phyloP scores from a whole-genome alignment of 1,140 invertebrate species.

The Ditylenchus dipsaci region DNA sequence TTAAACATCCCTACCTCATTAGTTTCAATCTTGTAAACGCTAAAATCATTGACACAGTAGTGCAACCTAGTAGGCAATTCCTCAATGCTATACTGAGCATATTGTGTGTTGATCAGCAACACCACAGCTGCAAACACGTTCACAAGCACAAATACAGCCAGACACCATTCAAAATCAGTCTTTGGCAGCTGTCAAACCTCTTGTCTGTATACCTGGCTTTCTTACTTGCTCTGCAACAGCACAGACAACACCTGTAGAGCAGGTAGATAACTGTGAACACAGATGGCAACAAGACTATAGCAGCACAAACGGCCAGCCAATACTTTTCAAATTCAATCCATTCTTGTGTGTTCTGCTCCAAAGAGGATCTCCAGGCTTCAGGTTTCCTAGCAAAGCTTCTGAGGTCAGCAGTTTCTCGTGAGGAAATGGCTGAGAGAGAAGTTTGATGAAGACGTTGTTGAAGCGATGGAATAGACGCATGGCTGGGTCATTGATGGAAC shows the following conservation, averaged over 20 bases:
- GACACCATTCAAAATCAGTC: conserved; percentile 42
- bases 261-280: conserved; percentile 43
- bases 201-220: conserved; percentile 33
- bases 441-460: conserved; percentile 40
- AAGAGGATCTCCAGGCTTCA: conserved; percentile 22
- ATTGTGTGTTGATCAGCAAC: conserved; percentile 52
- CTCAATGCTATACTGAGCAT: conserved; percentile 51
- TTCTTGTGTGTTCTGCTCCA: conserved; percentile 24
- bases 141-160: conserved; percentile 40
- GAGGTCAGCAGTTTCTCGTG: conserved; percentile 27
- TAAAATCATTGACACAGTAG: conserved; percentile 52
- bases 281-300: conserved; percentile 30
- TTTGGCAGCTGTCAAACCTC: conserved; percentile 44
- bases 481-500: conserved; percentile 37
- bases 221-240: conserved; percentile 33
- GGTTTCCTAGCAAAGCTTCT: conserved; percentile 14
- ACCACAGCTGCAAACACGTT: conserved; percentile 51
- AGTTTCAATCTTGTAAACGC: conserved; percentile 53
- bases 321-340: conserved; percentile 47
- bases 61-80: conserved; percentile 48
- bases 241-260: conserved; percentile 45
- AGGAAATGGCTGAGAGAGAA: conserved; percentile 42
- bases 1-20: conserved; percentile 36
- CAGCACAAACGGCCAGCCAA: conserved; percentile 34
- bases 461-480: conserved; percentile 44